Conservation (phyloP, 2,888 invertebrate genomes). For the Xylota segnis region DNA sequence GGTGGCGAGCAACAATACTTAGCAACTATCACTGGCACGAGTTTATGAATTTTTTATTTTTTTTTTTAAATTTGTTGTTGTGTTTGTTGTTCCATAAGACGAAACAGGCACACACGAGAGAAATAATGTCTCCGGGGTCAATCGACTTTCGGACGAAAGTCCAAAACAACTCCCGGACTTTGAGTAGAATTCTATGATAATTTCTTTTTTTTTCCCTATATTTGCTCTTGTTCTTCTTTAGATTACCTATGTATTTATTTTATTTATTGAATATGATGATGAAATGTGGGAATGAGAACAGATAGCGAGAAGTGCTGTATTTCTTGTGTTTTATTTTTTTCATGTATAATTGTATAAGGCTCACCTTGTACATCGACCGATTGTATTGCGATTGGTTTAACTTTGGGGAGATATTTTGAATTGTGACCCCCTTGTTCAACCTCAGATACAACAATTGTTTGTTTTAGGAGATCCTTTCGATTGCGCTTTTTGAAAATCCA, state of each 20-base stretch:
- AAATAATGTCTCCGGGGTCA: conserved; percentile 59
- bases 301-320: not conserved
- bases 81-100: conserved; percentile 15
- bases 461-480: conserved; percentile 80
- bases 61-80: conserved; percentile 31
- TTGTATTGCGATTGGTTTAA: conserved; percentile 91
- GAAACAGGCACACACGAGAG: conserved; percentile 20
- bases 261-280: conserved; percentile 36
- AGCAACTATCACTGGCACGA: conserved; percentile 34
- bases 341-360: conserved; percentile 41
- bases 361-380: conserved; percentile 89
- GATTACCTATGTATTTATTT: conserved; percentile 47
- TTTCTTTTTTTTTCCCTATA: not conserved
- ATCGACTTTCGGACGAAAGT: conserved; percentile 69
- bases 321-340: no score
- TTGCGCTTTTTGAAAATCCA: conserved; percentile 89
- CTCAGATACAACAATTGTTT: conserved; percentile 92
- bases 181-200: conserved; percentile 62
- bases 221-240: conserved; percentile 19
- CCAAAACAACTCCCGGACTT: conserved; percentile 71
- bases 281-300: conserved; percentile 22
- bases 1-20: conserved; percentile 31
- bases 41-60: conserved; percentile 31
- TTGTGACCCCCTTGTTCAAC: conserved; percentile 89
- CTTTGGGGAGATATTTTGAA: conserved; percentile 89